Conservation (phyloP, 1,140 invertebrate species). For the Cheumatopsyche charites region DNA sequence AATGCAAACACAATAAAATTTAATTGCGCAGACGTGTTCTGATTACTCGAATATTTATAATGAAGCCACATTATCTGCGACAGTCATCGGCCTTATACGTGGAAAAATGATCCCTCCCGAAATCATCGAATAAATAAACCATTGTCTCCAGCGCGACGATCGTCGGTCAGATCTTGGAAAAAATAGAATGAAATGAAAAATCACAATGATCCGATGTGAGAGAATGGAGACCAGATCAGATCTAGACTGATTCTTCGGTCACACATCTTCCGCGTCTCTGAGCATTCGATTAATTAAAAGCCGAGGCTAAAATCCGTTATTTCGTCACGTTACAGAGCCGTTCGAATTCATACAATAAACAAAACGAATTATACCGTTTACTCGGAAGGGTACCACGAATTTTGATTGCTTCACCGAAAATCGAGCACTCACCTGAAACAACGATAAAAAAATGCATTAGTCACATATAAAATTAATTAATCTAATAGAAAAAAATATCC, state of each 20-base stretch:
- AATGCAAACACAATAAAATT: constrained; percentile 40
- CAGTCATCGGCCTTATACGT: constrained; percentile 38
- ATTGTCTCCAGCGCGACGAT: constrained; percentile 19
- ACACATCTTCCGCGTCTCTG: constrained; percentile 9
- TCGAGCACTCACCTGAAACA: constrained; percentile 30
- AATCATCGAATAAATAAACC: constrained; percentile 21
- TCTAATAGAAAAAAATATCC: neutral
- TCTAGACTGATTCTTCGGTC: too few species aligned
- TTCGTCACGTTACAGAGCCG: neutral
- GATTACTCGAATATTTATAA: constrained; percentile 37
- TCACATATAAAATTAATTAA: neutral
- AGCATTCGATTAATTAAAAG: constrained; percentile 9
- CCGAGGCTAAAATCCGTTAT: neutral
- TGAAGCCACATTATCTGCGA: constrained; percentile 35
- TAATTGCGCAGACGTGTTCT: constrained; percentile 37
- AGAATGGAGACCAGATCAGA: neutral
- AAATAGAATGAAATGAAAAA: constrained; percentile 22
- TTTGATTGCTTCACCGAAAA: neutral
- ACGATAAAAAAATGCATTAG: constrained; percentile 24
- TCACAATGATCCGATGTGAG: neutral
- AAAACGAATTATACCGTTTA: neutral
- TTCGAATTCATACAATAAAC: too few species aligned
- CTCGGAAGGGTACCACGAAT: neutral
- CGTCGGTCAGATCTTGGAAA: too few species aligned
- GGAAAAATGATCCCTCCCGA: constrained; percentile 21